Evolutionary conservation across 2,797 vertebrate genomes (phyloP).

Genomic region (Muscicapa striata): DNA sequence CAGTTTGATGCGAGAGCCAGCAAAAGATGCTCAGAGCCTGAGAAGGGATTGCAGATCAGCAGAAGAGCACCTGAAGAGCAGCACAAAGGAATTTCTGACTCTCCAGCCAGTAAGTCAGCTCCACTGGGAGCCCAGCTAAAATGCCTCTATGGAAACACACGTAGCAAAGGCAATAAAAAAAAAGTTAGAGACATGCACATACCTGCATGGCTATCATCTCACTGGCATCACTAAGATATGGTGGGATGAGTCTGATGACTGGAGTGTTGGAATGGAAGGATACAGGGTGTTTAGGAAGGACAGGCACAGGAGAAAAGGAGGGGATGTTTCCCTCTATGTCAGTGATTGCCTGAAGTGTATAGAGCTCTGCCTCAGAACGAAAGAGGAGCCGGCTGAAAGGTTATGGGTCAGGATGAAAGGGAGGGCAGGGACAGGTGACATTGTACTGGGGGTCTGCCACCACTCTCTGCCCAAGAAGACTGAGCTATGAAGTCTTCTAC

Average conservation of each 20-base stretch:
- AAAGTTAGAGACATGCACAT: background rate
- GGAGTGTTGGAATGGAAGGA: background rate
- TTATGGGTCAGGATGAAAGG: background rate
- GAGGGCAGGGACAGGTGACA: background rate
- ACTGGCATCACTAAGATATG: background rate
- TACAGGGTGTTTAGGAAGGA: background rate
- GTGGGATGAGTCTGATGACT: background rate
- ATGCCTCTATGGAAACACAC: rapidly evolving
- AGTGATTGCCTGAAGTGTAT: background rate
- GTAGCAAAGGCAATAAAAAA: background rate
- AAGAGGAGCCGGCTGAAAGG: background rate
- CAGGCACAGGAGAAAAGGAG: background rate
- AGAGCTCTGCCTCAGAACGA: rapidly evolving
- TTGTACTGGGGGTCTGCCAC: background rate
- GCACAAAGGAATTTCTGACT: background rate
- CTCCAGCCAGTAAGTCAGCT: background rate
- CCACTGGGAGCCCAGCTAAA: background rate
- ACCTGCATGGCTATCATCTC: background rate
- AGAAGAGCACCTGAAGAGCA: background rate
- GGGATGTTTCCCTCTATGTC: too few relatives aligned
- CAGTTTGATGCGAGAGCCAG: background rate
- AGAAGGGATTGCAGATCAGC: rapidly evolving
- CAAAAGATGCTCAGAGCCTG: background rate
- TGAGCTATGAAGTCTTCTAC: background rate
- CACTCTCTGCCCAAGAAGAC: rapidly evolving